Evolutionary conservation across 2,888 invertebrate genomes (phyloP).

Genomic region (Quadroppia sp.): DNA sequence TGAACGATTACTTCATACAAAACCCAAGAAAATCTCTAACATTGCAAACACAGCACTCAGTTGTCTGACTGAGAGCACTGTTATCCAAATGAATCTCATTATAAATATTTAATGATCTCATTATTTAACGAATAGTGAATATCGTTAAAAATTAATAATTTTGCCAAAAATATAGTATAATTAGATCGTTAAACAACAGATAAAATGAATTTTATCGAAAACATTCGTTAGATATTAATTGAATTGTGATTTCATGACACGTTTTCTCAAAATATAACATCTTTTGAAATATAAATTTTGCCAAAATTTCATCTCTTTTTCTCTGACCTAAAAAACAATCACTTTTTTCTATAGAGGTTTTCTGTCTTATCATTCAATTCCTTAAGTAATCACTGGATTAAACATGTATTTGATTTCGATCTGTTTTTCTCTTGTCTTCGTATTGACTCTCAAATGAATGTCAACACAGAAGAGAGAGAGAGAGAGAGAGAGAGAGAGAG

Average conservation of each 20-base stretch:
- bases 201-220: no score
- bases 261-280: no score
- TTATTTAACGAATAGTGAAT: background rate
- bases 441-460: background rate
- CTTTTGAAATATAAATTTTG: no score
- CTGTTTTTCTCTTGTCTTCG: background rate
- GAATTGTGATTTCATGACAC: no score
- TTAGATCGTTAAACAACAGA: background rate
- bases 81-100: background rate
- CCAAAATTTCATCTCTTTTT: background rate
- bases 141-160: conserved; percentile 10
- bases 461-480: background rate
- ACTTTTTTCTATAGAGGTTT: background rate
- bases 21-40: no score
- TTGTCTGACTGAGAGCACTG: background rate
- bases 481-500: no score
- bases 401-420: conserved; percentile 6
- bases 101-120: background rate
- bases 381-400: conserved; percentile 1
- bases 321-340: background rate
- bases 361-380: background rate
- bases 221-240: no score
- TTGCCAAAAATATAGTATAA: background rate
- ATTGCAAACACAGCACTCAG: no score
- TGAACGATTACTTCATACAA: no score